These are phyloP conservation scores for Forbesichthys papilliferus DNA, from an alignment of 2,113 vertebrate genomes.

Conservation along the genomic window DNA sequence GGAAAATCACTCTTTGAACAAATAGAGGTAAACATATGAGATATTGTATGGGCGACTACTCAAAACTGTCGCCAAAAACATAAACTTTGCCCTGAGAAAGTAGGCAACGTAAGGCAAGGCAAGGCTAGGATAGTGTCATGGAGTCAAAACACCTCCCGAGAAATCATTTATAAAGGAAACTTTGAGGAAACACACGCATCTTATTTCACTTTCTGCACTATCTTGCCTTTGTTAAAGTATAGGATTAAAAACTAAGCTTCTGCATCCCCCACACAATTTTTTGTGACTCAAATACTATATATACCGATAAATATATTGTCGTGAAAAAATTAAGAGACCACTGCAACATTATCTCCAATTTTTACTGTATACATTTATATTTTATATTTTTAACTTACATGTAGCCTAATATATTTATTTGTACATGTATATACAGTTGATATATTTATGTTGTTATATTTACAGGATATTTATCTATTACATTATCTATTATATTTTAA, in stretches of 20 bases:
- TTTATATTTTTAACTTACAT: no score
- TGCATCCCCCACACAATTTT: conserved; percentile 11
- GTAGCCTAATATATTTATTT: no score
- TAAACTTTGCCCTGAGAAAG: neutral
- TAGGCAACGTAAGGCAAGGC: conserved; percentile 16
- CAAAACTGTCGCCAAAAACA: neutral
- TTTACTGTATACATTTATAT: no score
- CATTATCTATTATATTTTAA: no score
- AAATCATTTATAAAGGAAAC: conserved; percentile 22
- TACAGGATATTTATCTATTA: no score
- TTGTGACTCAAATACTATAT: neutral
- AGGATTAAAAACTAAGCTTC: conserved; percentile 26
- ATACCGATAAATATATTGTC: no score
- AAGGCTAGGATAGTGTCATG: conserved; percentile 16
- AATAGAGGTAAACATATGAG: conserved; percentile 22
- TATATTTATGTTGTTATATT: no score
- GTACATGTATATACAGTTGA: no score
- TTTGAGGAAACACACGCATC: conserved; percentile 38
- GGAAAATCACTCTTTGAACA: conserved; percentile 10
- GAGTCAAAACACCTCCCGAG: conserved; percentile 8
- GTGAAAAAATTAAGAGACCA: no score
- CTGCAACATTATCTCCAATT: no score
- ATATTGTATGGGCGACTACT: conserved; percentile 35
- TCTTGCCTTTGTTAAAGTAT: conserved; percentile 27
- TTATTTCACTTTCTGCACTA: conserved; percentile 32